Percentiles rank a stretch among this genome's conserved stretches.
These are phyloP conservation scores for Synergus laeviventris DNA, from an alignment of 2,888 invertebrate species.

Conservation along the genomic window DNA sequence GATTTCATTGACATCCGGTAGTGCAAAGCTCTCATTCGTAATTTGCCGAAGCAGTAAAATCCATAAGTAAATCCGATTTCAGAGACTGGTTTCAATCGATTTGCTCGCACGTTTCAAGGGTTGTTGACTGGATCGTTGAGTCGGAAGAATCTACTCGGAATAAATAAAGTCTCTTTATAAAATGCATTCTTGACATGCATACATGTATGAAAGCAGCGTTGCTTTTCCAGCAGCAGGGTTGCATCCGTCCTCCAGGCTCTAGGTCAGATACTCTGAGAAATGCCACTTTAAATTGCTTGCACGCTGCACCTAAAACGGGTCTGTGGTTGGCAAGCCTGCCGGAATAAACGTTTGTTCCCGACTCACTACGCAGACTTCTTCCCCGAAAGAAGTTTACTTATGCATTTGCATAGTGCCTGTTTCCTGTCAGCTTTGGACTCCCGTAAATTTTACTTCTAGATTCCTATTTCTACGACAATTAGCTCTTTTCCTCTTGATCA, in stretches of 20 bases:
- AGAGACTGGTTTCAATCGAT: conserved; percentile 16
- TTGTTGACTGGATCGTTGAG: conserved; percentile 31
- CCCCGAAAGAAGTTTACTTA: not conserved
- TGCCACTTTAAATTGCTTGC: not conserved
- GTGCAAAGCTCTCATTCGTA: not conserved
- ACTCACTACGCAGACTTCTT: not conserved
- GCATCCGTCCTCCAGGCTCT: no score
- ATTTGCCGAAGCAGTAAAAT: not conserved
- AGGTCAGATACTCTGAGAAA: not conserved
- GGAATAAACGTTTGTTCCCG: not conserved
- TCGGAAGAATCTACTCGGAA: conserved; percentile 25
- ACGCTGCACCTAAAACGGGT: not conserved
- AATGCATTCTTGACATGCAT: conserved; percentile 6
- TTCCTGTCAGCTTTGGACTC: not conserved
- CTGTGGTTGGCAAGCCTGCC: not conserved
- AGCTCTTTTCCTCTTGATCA: not conserved
- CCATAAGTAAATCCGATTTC: conserved; percentile 27
- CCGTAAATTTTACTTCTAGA: not conserved
- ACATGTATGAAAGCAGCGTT: not conserved
- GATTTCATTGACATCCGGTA: no score
- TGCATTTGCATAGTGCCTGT: not conserved
- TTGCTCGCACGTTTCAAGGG: conserved; percentile 32
- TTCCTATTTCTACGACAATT: not conserved
- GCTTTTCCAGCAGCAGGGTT: no score
- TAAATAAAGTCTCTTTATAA: conserved; percentile 19